These are phyloP conservation scores for Raja brachyura DNA, from an alignment of 2,113 vertebrate species.

Conservation along the genomic window DNA sequence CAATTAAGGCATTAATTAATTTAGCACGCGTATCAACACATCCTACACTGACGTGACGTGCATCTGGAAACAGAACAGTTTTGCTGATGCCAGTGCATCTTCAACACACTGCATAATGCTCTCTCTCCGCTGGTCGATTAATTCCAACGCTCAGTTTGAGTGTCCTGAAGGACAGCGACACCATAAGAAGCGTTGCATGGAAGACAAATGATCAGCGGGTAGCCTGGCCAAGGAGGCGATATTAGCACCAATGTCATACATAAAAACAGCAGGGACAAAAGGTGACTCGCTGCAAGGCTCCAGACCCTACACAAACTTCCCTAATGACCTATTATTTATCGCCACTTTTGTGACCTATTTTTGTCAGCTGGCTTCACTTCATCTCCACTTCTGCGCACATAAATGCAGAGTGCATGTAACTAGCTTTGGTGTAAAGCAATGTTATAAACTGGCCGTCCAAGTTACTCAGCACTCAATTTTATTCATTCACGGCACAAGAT, in stretches of 20 bases:
- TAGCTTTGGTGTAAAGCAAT: neutral
- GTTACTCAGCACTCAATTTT: neutral
- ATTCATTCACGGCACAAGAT: too few species aligned
- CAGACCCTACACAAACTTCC: neutral
- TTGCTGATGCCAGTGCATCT: neutral
- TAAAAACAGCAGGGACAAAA: neutral
- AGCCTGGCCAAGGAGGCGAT: neutral
- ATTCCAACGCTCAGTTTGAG: neutral
- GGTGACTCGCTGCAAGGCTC: neutral
- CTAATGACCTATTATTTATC: neutral
- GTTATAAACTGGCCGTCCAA: neutral
- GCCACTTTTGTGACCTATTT: slow-evolving; percentile 3
- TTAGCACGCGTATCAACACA: too few species aligned
- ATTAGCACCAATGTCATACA: slow-evolving; percentile 23
- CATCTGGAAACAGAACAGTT: neutral
- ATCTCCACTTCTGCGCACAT: neutral
- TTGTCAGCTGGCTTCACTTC: neutral
- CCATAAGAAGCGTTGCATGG: neutral
- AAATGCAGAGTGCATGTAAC: neutral
- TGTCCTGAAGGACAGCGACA: neutral
- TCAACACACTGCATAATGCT: neutral
- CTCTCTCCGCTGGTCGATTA: neutral
- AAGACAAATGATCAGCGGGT: neutral
- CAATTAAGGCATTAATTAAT: too few species aligned
- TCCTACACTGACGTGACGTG: too few species aligned